Conservation (phyloP, 1,140 invertebrate genomes). For the Rhyacophila brunnea region DNA sequence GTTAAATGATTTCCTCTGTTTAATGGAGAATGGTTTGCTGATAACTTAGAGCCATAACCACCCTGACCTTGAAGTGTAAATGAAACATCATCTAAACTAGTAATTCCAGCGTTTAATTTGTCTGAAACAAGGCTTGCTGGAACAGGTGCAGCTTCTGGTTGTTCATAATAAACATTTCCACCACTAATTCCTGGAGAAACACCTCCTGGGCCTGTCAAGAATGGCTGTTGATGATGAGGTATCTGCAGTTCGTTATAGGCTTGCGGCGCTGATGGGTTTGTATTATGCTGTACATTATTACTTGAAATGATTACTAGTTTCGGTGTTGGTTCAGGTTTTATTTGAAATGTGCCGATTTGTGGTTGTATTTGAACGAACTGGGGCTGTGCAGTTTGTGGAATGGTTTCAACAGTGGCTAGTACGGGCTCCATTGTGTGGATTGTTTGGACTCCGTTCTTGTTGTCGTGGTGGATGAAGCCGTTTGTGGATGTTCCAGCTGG, state of each 20-base stretch:
- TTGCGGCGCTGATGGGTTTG: too few species aligned
- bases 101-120: slow-evolving; percentile 5
- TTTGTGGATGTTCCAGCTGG: slow-evolving; percentile 22
- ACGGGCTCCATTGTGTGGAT: slow-evolving; percentile 8
- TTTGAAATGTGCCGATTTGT: background rate
- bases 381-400: background rate
- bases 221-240: background rate
- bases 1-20: background rate
- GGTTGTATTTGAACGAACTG: background rate
- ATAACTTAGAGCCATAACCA: slow-evolving; percentile 4
- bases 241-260: background rate
- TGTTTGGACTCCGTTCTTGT: slow-evolving; percentile 17
- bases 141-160: slow-evolving; percentile 2
- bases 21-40: background rate
- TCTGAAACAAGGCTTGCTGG: slow-evolving; percentile 6
- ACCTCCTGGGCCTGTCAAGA: background rate
- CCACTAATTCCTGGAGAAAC: too few species aligned
- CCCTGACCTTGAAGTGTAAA: slow-evolving; percentile 4
- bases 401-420: background rate
- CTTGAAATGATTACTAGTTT: background rate
- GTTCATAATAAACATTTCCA: background rate
- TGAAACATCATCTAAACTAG: background rate
- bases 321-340: background rate
- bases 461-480: slow-evolving; percentile 23
- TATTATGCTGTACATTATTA: too few species aligned